Conservation (phyloP, 2,113 vertebrate genomes). For the Lipophrys pholis region DNA sequence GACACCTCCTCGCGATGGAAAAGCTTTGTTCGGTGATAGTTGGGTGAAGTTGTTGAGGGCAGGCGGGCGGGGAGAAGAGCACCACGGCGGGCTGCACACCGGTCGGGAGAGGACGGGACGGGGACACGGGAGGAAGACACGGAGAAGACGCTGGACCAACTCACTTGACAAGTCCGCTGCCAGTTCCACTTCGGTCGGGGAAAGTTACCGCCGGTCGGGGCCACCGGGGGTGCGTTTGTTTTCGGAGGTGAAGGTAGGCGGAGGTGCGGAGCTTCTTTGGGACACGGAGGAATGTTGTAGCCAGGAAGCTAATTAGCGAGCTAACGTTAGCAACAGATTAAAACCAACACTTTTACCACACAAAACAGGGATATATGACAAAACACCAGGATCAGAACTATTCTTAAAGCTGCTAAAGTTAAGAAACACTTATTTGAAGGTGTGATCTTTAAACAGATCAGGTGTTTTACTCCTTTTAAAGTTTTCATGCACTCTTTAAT, state of each 20-base stretch:
- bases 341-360: neutral
- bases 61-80: conserved; percentile 36
- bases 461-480: too few relatives aligned
- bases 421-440: too few relatives aligned
- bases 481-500: too few relatives aligned
- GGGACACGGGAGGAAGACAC: neutral
- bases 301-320: conserved; percentile 67
- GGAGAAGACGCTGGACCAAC: conserved; percentile 3
- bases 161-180: neutral
- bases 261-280: conserved; percentile 41
- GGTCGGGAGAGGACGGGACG: conserved; percentile 16
- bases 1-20: neutral
- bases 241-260: conserved; percentile 35
- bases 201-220: neutral
- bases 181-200: neutral
- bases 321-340: conserved; percentile 49
- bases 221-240: neutral
- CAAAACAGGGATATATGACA: too few relatives aligned
- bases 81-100: conserved; percentile 29
- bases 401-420: too few relatives aligned
- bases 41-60: conserved; percentile 50
- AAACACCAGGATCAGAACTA: too few relatives aligned
- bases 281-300: conserved; percentile 62
- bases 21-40: conserved; percentile 57
- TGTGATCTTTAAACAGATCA: too few relatives aligned